These are phyloP conservation scores for Scaptomyza caliginosa DNA, from an alignment of 2,888 invertebrate genomes.

Conservation along the genomic window DNA sequence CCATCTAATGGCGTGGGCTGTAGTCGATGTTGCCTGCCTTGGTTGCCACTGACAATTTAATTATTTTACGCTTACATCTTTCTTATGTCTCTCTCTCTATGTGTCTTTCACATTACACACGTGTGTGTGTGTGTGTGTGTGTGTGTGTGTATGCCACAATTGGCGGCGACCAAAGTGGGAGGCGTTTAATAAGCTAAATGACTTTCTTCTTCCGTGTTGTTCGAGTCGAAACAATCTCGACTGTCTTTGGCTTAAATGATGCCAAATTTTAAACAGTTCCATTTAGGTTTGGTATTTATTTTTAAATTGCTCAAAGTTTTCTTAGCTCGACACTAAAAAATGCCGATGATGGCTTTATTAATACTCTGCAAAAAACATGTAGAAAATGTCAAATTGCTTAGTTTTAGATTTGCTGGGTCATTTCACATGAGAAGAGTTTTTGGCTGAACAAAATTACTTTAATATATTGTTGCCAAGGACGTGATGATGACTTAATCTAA, in stretches of 20 bases:
- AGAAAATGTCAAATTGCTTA: no score
- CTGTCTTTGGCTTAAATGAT: slow-evolving; percentile 1
- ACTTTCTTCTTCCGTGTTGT: slow-evolving; percentile 9
- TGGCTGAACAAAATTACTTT: no score
- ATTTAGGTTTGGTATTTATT: slow-evolving; percentile 12
- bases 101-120: slow-evolving; percentile 16
- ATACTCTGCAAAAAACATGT: no score
- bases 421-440: no score
- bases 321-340: no score
- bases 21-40: slow-evolving; percentile 24
- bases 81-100: slow-evolving; percentile 31
- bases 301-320: no score
- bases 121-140: neutral
- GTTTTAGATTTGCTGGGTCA: no score
- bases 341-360: no score
- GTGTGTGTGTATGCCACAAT: slow-evolving; percentile 13
- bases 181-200: slow-evolving; percentile 53
- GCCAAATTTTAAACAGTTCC: slow-evolving; percentile 16
- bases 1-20: slow-evolving; percentile 57
- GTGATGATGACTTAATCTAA: no score
- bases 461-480: no score
- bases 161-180: slow-evolving; percentile 13
- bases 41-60: slow-evolving; percentile 76
- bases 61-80: slow-evolving; percentile 71
- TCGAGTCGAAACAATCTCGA: neutral